Evolutionary conservation across 2,888 invertebrate genomes (phyloP), one percentile per base, ranked within the genome.

Genomic region (Drosophila fulvimacula): DNA sequence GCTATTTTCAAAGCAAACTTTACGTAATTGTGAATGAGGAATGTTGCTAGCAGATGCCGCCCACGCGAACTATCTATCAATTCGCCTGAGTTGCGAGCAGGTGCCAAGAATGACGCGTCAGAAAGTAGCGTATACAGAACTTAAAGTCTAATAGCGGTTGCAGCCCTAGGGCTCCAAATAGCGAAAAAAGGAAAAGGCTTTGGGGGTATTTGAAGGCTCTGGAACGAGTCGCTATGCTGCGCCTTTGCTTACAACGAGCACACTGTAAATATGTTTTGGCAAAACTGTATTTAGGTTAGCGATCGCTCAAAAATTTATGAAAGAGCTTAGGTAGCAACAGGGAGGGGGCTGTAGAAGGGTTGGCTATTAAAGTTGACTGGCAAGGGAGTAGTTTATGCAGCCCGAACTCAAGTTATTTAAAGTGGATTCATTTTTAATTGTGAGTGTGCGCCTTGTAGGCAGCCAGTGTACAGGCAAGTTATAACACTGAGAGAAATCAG

Each of bases 281-380:
- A 69, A 75, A 87, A 78, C 73, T 73, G 73, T 75, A 89, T 89
- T 89, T 86, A 80, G 89, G 89, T 86, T 87, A 84, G 85, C 62
- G 82, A 88, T 89, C 89, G 89, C 73, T 89, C 76, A 89, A 89
- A 89, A 81, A 89, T 89, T 59, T 76, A 86, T 84, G 69, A 74
- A 67, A 52, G 10, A 62, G 30, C 21, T 5, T 13, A 21, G 21
- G 30, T 2, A 30, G 30, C 5, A 3, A 6, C 6, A 6, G 39
- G 3, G 17, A 21, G 38, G 13, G 3, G 34, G 15, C 21, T 15
- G 17, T 32, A 5, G n/a, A 3, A 46, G 42, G 27, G 46, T 38
- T n/a, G 24, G 11, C 19, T 30, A 46, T 46, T 63, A 27, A 70
- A 49, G 48, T 49, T 53, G 21, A 41, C 65, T 57, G 19, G 51